Base-by-base conservation (phyloP, 2,888 invertebrate genomes). In the Volucella inflata region DNA sequence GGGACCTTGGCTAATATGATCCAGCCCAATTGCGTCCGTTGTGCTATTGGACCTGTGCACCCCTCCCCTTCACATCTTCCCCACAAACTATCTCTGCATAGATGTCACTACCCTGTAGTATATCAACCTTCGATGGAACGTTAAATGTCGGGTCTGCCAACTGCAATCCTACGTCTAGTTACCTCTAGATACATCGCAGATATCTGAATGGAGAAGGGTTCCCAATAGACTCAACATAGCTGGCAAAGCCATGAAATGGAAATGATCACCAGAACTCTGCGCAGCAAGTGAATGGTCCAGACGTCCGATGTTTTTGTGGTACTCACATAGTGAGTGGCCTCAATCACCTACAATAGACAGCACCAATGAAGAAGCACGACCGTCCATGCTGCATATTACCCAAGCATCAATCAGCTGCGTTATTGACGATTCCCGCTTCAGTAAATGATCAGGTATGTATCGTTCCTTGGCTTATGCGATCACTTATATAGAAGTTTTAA, bases 221-320 rank as follows among this genome's bases (percentile, higher is more conserved):
- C 75, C 87, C 3, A 75, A 75, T 10, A 87, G 84, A 46, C 50
- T 71, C 12, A 87, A 87, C 38, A 76, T 72, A 30, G 87, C 87
- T 48, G 85, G 87, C n/a, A n/a, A n/a, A n/a, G n/a, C n/a, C n/a
- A n/a, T n/a, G n/a, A n/a, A n/a, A n/a, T n/a, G n/a, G n/a, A n/a
- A n/a, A n/a, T n/a, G n/a, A n/a, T n/a, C n/a, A n/a, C n/a, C n/a
- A n/a, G n/a, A n/a, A n/a, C n/a, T n/a, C n/a, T n/a, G n/a, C n/a
- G n/a, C n/a, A n/a, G n/a, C n/a, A n/a, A n/a, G n/a, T n/a, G n/a
- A n/a, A n/a, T n/a, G n/a, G n/a, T n/a, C n/a, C n/a, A n/a, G n/a
- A n/a, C n/a, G n/a, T n/a, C n/a, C n/a, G n/a, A n/a, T n/a, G n/a
- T n/a, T 87, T 51, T 53, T 87, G 62, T 1, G 50, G 42, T 42